phyloP scores from a whole-genome alignment of 2,888 invertebrate species.

The Sarcophaga caerulescens region DNA sequence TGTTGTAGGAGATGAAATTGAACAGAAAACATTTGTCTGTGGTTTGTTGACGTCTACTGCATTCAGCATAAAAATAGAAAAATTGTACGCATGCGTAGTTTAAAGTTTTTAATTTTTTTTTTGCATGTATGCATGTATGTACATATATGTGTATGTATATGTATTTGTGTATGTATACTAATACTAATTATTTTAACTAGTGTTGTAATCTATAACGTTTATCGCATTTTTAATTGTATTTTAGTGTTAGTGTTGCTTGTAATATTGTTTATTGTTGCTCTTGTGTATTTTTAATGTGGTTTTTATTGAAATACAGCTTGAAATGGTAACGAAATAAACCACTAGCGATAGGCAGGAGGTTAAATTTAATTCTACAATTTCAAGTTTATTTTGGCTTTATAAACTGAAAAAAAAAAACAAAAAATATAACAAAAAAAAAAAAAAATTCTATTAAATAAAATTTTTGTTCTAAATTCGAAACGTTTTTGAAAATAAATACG shows the following conservation, averaged over 20 bases:
- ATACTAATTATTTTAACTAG: conserved; percentile 44
- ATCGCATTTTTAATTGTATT: conserved; percentile 60
- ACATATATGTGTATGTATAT: not conserved
- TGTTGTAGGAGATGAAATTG: not conserved
- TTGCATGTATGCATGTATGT: no score
- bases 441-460: not conserved
- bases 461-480: conserved; percentile 63
- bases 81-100: conserved; percentile 51
- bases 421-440: not conserved
- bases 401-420: conserved; percentile 9
- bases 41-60: conserved; percentile 18
- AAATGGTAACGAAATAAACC: conserved; percentile 58
- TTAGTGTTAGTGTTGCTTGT: conserved; percentile 11
- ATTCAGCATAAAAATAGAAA: not conserved
- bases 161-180: conserved; percentile 22
- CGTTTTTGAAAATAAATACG: conserved; percentile 31
- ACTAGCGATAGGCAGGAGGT: conserved; percentile 50
- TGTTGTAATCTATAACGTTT: conserved; percentile 61
- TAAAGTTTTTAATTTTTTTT: not conserved
- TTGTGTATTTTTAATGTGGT: conserved; percentile 55
- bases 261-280: not conserved
- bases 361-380: conserved; percentile 40
- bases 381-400: conserved; percentile 55
- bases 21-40: conserved; percentile 22
- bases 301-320: conserved; percentile 65